Conservation (phyloP, 2,888 invertebrate species). For the Hetaerina titia region DNA sequence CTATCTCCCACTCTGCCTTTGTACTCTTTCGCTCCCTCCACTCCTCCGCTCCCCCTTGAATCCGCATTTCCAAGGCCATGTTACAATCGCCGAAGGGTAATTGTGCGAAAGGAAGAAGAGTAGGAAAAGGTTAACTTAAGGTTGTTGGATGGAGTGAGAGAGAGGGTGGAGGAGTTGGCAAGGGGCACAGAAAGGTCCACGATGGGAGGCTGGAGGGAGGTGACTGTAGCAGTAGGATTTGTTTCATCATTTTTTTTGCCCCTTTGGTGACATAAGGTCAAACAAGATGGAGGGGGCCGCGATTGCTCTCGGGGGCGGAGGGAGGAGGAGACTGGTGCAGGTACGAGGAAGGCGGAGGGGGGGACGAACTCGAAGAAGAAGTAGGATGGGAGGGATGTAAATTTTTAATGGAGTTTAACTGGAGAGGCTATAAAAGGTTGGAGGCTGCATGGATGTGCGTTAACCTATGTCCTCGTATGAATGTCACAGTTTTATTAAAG, state of each 20-base stretch:
- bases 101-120: background rate
- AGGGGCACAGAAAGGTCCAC: background rate
- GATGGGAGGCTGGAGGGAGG: background rate
- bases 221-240: background rate
- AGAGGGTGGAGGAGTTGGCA: background rate
- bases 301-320: background rate
- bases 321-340: background rate
- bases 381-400: background rate
- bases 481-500: background rate
- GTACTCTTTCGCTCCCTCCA: no score
- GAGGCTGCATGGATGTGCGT: background rate
- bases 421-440: background rate
- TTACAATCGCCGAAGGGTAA: slow-evolving; percentile 8
- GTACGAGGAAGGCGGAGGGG: background rate
- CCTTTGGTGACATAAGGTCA: slow-evolving; percentile 15
- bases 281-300: background rate
- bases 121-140: slow-evolving; percentile 18
- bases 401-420: slow-evolving; percentile 12
- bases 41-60: background rate
- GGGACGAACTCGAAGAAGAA: background rate
- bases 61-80: slow-evolving; percentile 2
- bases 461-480: background rate
- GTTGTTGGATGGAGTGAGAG: background rate
- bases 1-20: background rate
- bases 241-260: background rate